A percentile compares a stretch with the other conserved stretches of the same genome.
phyloP scores from a whole-genome alignment of 2,888 invertebrate genomes.

The Nudaria mundana region DNA sequence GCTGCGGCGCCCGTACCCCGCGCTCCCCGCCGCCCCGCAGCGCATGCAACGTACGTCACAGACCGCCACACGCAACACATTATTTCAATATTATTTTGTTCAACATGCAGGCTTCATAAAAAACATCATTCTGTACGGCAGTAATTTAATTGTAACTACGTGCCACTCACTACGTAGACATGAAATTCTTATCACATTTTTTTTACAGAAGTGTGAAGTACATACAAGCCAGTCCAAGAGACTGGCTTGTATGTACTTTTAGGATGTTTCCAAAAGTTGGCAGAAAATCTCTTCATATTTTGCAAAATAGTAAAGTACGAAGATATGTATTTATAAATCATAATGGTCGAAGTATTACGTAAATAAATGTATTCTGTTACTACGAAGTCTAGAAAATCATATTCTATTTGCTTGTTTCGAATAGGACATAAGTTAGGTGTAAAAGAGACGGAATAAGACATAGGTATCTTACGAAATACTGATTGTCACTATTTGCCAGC shows the following conservation, averaged over 20 bases:
- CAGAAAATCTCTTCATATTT: no score
- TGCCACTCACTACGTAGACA: slow-evolving; percentile 25
- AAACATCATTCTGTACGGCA: slow-evolving; percentile 28
- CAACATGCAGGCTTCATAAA: slow-evolving; percentile 37
- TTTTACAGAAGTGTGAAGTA: not conserved
- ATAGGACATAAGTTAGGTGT: slow-evolving; percentile 43
- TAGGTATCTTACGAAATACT: slow-evolving; percentile 63
- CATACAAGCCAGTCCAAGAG: no score
- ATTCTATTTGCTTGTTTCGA: slow-evolving; percentile 43
- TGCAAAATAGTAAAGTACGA: not conserved
- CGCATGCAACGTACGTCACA: slow-evolving; percentile 48
- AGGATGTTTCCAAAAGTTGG: no score
- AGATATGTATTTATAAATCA: not conserved
- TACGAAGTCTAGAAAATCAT: slow-evolving; percentile 47
- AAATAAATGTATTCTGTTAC: slow-evolving; percentile 35
- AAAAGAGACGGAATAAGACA: slow-evolving; percentile 61
- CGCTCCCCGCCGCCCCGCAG: slow-evolving; percentile 21
- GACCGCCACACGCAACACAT: slow-evolving; percentile 45
- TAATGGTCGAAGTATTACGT: slow-evolving; percentile 37
- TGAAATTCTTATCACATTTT: slow-evolving; percentile 7
- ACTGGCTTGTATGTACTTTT: no score
- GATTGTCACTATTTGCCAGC: slow-evolving; percentile 54
- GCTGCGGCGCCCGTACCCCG: slow-evolving; percentile 39
- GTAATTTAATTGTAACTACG: slow-evolving; percentile 22
- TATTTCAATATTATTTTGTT: slow-evolving; percentile 54